Percentiles rank a stretch among this genome's conserved stretches.
These are phyloP conservation scores for Apis dorsata DNA, from an alignment of 1,140 invertebrate genomes.

Conservation along the genomic window DNA sequence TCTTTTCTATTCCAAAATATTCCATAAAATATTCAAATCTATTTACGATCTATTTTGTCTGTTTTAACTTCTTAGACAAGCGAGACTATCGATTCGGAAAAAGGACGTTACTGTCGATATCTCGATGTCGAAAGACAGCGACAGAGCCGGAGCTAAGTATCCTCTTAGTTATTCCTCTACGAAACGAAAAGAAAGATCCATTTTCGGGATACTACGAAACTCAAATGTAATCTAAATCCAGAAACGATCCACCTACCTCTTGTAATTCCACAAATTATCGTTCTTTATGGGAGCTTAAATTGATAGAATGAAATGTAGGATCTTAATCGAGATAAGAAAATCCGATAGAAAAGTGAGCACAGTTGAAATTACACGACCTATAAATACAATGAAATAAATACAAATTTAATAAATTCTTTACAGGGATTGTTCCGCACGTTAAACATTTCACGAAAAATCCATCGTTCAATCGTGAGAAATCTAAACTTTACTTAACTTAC, in stretches of 20 bases:
- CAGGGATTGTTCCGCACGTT: neutral
- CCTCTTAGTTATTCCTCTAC: neutral
- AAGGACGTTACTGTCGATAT: neutral
- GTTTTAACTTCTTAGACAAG: neutral
- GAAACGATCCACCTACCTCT: neutral
- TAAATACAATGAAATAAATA: neutral
- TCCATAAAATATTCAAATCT: no score
- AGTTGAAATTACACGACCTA: neutral
- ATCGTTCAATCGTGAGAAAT: neutral
- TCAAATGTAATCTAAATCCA: neutral
- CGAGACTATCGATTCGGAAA: neutral
- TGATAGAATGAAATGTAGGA: neutral
- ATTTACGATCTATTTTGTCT: no score
- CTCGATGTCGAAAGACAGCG: neutral
- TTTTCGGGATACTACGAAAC: neutral
- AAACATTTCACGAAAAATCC: neutral
- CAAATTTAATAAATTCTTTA: neutral
- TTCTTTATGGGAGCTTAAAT: neutral
- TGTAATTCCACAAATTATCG: neutral
- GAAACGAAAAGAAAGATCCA: neutral
- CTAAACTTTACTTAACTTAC: slow-evolving; percentile 35
- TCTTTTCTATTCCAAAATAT: no score
- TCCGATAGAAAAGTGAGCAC: no score
- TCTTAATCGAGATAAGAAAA: neutral
- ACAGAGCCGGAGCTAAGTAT: neutral